phyloP scores from a whole-genome alignment of 1,140 invertebrate genomes.

The Hesperophylax magnus region DNA sequence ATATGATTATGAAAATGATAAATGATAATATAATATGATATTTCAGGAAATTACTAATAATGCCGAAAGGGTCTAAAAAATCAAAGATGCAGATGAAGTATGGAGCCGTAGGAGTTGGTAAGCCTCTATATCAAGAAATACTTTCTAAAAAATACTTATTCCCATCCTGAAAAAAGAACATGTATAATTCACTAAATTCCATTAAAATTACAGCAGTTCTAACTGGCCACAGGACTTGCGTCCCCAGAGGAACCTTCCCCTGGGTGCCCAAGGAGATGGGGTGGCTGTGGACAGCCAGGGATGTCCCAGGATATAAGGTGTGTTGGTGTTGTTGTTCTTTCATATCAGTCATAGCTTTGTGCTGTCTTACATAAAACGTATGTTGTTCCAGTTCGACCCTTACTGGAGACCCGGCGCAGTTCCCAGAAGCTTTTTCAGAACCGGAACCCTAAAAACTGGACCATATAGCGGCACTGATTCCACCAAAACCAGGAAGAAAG shows the following conservation, averaged over 20 bases:
- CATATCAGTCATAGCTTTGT: neutral
- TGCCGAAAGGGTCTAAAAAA: neutral
- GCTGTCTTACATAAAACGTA: neutral
- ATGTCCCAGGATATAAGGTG: conserved; percentile 65
- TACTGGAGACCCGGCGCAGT: conserved; percentile 36
- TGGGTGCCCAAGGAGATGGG: conserved; percentile 72
- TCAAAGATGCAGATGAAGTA: neutral
- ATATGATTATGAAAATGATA: too few relatives aligned
- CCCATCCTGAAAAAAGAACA: too few relatives aligned
- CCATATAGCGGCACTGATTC: neutral
- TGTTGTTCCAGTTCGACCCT: conserved; percentile 32
- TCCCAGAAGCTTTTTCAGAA: neutral
- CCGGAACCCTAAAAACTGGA: neutral
- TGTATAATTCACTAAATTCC: too few relatives aligned
- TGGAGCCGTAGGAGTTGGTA: neutral
- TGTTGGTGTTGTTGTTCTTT: neutral
- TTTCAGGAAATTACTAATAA: neutral
- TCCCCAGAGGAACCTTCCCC: neutral
- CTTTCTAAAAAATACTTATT: too few relatives aligned
- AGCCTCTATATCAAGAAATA: neutral
- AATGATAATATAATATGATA: too few relatives aligned
- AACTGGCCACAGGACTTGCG: conserved; percentile 22
- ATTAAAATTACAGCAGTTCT: neutral
- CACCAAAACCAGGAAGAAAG: neutral
- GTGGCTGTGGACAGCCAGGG: conserved; percentile 71